Conservation (phyloP, 1,140 invertebrate species). For the Chrysomallon squamiferum region DNA sequence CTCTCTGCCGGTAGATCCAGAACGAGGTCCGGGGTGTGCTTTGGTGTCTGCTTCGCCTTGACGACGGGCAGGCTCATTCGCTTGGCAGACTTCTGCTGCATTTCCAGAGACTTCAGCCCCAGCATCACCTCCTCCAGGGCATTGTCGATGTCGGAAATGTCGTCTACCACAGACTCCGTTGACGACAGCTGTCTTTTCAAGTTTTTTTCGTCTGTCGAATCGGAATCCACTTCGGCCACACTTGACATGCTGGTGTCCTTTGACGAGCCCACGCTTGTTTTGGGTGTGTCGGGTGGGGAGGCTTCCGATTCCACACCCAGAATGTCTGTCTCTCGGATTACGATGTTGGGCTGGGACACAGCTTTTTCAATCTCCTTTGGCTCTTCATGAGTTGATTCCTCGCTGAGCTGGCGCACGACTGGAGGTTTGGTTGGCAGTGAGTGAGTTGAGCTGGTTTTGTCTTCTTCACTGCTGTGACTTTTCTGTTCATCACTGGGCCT, state of each 20-base stretch:
- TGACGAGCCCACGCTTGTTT: slow-evolving; percentile 7
- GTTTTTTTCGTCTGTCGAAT: slow-evolving; percentile 8
- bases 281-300: slow-evolving; percentile 20
- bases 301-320: slow-evolving; percentile 21
- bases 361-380: slow-evolving; percentile 46
- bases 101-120: slow-evolving; percentile 52
- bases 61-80: slow-evolving; percentile 60
- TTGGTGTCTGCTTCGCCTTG: slow-evolving; percentile 59
- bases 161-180: slow-evolving; percentile 41
- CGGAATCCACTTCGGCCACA: background rate
- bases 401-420: slow-evolving; percentile 19
- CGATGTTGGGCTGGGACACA: slow-evolving; percentile 48
- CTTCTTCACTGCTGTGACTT: slow-evolving; percentile 21
- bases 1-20: slow-evolving; percentile 76
- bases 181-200: slow-evolving; percentile 23
- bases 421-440: slow-evolving; percentile 66
- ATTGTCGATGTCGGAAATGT: slow-evolving; percentile 58
- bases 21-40: slow-evolving; percentile 86
- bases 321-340: slow-evolving; percentile 33
- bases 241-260: slow-evolving; percentile 19
- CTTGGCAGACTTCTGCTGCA: slow-evolving; percentile 53
- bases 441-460: slow-evolving; percentile 63
- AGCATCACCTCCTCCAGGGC: slow-evolving; percentile 60
- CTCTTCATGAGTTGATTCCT: slow-evolving; percentile 26
- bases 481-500: slow-evolving; percentile 4